Evolutionary conservation across 2,797 vertebrate genomes (phyloP), one percentile per base, ranked within the genome.

Genomic region (Telmatherina bonti): DNA sequence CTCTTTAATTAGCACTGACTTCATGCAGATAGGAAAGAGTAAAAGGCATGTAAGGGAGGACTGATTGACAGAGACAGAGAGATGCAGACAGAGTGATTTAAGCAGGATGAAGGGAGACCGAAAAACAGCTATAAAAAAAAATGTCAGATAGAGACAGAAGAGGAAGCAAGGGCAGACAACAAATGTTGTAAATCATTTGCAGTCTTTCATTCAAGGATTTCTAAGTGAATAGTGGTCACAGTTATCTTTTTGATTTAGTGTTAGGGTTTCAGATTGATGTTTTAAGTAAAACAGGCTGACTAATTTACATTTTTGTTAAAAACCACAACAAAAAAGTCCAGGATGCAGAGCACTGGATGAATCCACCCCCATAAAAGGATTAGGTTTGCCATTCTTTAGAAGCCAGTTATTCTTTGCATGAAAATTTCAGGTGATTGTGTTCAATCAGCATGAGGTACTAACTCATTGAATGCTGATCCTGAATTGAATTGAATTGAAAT

Each of bases 1-100:
- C 85, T 88, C 85, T 91, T 91, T 90, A 92, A 93, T 93, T 90
- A 92, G 77, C 80, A 30, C 78, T 88, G 87, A 89, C 87, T 89
- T 92, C 81, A 85, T 85, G 88, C 63, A 53, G 81, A 80, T 72
- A 77, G 69, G 52, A 72, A 72, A 62, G 47, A 38, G 67, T 56
- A 45, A 70, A 35, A 58, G 33, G 56, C 12, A 20, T 41, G 41
- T 33, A 33, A 51, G 1, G 29, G 52, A 26, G 59, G 27, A 24
- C 57, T 74, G 81, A 77, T 72, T 78, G 82, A 89, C 78, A 83
- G 64, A 65, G 70, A 74, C 76, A 67, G 60, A 80, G 68, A 74
- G 72, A 81, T 76, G 47, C 55, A 76, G 77, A 84, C 74, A 74
- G 64, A 70, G 65, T 78, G 58, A 79, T 83, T 85, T 58, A 77